Percentiles rank a stretch among this genome's conserved stretches.
Conservation (phyloP, 2,797 vertebrate species). For the Cirrhinus molitorella region DNA sequence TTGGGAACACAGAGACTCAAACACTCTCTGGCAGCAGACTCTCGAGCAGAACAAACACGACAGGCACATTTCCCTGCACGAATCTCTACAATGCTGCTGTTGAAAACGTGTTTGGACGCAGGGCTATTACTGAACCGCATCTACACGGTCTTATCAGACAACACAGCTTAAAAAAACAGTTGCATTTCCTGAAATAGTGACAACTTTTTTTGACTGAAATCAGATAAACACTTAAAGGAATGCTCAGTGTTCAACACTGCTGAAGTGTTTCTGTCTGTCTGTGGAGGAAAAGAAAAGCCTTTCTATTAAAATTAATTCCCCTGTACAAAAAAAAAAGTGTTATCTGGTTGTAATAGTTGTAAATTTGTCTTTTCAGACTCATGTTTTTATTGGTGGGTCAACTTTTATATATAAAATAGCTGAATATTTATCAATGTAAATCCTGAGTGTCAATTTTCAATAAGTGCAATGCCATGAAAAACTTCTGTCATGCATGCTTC, state of each 20-base stretch:
- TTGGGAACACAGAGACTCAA: constrained; percentile 65
- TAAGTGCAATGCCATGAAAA: background rate
- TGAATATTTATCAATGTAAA: background rate
- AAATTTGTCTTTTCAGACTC: background rate
- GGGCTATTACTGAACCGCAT: background rate
- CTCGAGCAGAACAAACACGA: background rate
- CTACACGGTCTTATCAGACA: background rate
- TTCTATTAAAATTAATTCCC: background rate
- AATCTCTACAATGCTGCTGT: background rate
- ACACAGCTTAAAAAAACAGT: background rate
- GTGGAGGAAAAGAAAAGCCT: background rate
- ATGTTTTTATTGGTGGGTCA: background rate
- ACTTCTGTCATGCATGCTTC: no score
- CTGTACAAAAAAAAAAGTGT: background rate
- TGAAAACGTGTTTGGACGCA: background rate
- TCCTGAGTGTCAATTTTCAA: no score
- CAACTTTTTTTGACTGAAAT: background rate
- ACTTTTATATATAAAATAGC: background rate
- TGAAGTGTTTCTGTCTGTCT: background rate
- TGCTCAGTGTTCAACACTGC: background rate
- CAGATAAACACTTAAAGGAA: background rate
- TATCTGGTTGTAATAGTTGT: background rate
- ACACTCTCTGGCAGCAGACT: constrained; percentile 3
- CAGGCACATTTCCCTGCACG: background rate
- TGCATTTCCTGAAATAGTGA: background rate